These are phyloP conservation scores for Tetheella fluctuosa DNA, from an alignment of 2,888 invertebrate genomes.

Conservation along the genomic window DNA sequence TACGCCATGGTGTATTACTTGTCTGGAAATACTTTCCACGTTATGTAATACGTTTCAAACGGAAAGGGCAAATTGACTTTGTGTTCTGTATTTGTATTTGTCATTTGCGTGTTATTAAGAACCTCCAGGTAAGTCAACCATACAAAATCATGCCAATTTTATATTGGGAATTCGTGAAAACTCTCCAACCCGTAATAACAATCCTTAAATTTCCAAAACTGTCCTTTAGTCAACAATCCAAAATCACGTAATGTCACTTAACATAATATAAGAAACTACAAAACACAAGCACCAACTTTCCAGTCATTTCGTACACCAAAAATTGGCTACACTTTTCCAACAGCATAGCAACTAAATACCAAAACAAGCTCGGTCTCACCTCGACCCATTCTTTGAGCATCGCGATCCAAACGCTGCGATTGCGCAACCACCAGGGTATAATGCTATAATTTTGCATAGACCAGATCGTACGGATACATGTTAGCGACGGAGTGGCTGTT, in stretches of 20 bases:
- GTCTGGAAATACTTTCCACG: constrained; percentile 40
- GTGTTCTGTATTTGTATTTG: background rate
- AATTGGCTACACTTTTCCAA: constrained; percentile 15
- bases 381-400: constrained; percentile 2
- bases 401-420: constrained; percentile 4
- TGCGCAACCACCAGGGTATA: constrained; percentile 29
- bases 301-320: constrained; percentile 14
- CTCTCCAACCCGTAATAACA: too few species aligned
- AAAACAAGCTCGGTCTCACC: background rate
- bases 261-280: background rate
- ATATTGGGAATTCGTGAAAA: too few species aligned
- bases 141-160: too few species aligned
- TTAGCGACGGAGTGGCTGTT: constrained; percentile 18
- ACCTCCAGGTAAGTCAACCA: too few species aligned
- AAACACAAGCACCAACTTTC: constrained; percentile 9
- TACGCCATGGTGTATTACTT: background rate
- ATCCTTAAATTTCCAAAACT: background rate
- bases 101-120: too few species aligned
- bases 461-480: constrained; percentile 29
- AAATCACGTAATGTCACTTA: constrained; percentile 2
- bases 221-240: background rate
- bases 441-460: constrained; percentile 32
- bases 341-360: background rate
- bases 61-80: background rate
- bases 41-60: constrained; percentile 26